Evolutionary conservation across 2,888 invertebrate genomes (phyloP).

Genomic region (Netelia virgata): DNA sequence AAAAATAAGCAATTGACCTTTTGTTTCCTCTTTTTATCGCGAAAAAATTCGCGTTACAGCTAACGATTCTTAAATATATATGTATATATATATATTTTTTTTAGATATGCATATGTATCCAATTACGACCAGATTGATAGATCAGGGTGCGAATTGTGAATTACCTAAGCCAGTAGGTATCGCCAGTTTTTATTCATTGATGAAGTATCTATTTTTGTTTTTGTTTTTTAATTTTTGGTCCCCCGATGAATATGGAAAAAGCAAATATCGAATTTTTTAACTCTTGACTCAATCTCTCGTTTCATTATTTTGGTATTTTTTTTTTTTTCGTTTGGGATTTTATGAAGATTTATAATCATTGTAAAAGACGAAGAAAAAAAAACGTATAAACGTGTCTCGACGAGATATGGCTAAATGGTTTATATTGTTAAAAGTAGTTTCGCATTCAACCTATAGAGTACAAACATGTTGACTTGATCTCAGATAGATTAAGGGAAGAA

Average conservation of each 20-base stretch:
- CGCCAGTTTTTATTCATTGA: conserved; percentile 37
- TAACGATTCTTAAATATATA: not conserved
- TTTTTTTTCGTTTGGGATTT: conserved; percentile 33
- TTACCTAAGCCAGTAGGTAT: conserved; percentile 49
- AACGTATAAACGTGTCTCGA: conserved; percentile 50
- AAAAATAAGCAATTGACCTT: conserved; percentile 14
- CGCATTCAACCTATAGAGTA: conserved; percentile 79
- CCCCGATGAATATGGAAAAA: conserved; percentile 27
- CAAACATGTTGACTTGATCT: conserved; percentile 80
- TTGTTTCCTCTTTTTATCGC: conserved; percentile 32
- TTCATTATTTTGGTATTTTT: conserved; percentile 24
- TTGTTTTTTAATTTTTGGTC: conserved; percentile 19
- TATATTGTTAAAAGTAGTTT: conserved; percentile 70
- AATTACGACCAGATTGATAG: conserved; percentile 23
- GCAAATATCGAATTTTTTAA: conserved; percentile 43
- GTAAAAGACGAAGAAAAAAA: conserved; percentile 3
- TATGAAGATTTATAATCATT: not conserved
- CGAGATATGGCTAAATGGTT: conserved; percentile 53
- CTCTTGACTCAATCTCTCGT: conserved; percentile 45
- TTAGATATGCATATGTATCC: not conserved
- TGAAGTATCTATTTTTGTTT: conserved; percentile 5
- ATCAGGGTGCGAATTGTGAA: conserved; percentile 32
- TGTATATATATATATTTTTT: conserved; percentile 13
- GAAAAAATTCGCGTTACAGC: conserved; percentile 25
- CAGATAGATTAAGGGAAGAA: conserved; percentile 74